These are phyloP conservation scores for Gila orcuttii DNA, from an alignment of 2,113 vertebrate genomes.

Conservation along the genomic window DNA sequence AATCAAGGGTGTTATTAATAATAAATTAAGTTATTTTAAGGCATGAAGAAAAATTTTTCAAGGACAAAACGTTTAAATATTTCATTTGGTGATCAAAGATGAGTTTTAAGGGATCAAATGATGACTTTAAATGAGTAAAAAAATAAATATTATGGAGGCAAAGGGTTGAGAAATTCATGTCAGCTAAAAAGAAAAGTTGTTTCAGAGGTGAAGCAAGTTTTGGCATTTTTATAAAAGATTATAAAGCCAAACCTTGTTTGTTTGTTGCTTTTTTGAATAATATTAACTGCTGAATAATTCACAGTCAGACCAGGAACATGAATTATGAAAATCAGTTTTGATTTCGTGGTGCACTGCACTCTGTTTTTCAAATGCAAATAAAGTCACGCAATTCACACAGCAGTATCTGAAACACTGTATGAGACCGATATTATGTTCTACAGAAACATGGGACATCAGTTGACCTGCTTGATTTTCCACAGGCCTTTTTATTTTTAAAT, in stretches of 20 bases:
- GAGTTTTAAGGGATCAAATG: no score
- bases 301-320: not conserved
- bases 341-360: not conserved
- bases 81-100: no score
- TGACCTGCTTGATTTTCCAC: not conserved
- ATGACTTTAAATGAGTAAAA: not conserved
- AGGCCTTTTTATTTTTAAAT: not conserved
- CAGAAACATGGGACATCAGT: not conserved
- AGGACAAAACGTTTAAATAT: no score
- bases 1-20: no score
- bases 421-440: not conserved
- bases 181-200: not conserved
- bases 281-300: not conserved
- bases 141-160: not conserved
- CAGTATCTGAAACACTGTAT: not conserved
- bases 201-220: not conserved
- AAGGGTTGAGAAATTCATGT: not conserved
- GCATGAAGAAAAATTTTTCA: no score
- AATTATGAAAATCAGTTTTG: not conserved
- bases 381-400: not conserved
- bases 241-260: no score
- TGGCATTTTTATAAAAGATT: no score
- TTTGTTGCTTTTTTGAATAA: not conserved
- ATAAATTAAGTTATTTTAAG: no score
- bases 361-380: constrained; percentile 9